Evolutionary conservation across 2,113 vertebrate species (phyloP).

Genomic region (Pimephales promelas): DNA sequence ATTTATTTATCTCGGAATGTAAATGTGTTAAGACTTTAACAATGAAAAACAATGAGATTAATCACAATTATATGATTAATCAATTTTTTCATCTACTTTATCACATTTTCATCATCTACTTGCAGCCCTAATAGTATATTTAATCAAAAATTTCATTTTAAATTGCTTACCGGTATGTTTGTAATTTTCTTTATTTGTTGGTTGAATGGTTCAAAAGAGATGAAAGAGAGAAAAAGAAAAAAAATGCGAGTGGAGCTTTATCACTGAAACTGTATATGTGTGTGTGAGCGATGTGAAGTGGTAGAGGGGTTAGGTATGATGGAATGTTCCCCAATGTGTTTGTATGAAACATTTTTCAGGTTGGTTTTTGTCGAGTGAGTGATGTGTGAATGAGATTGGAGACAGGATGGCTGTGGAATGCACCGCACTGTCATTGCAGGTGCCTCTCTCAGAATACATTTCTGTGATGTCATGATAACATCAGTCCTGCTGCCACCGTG

Average conservation of each 20-base stretch:
- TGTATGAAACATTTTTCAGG: slow-evolving; percentile 30
- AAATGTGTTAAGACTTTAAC: no score
- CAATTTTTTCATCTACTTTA: no score
- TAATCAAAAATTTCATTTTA: no score
- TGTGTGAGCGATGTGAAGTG: slow-evolving; percentile 1
- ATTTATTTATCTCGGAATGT: no score
- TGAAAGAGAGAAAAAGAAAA: not conserved
- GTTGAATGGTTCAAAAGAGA: not conserved
- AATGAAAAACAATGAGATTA: no score
- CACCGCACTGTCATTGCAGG: slow-evolving; percentile 45
- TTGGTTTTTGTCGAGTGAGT: slow-evolving; percentile 8
- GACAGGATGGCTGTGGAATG: slow-evolving; percentile 51
- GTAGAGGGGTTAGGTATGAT: not conserved
- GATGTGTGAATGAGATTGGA: slow-evolving; percentile 29
- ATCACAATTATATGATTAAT: no score
- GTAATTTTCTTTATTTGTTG: no score
- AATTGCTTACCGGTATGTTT: no score
- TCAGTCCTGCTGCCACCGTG: slow-evolving; percentile 48
- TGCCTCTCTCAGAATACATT: slow-evolving; percentile 50
- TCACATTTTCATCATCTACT: no score
- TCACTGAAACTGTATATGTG: not conserved
- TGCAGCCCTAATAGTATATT: no score
- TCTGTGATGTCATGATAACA: slow-evolving; percentile 51
- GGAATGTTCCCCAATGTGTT: slow-evolving; percentile 27
- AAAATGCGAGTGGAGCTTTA: not conserved